phyloP scores from a whole-genome alignment of 1,140 invertebrate genomes.

The Lanistes nyassanus region DNA sequence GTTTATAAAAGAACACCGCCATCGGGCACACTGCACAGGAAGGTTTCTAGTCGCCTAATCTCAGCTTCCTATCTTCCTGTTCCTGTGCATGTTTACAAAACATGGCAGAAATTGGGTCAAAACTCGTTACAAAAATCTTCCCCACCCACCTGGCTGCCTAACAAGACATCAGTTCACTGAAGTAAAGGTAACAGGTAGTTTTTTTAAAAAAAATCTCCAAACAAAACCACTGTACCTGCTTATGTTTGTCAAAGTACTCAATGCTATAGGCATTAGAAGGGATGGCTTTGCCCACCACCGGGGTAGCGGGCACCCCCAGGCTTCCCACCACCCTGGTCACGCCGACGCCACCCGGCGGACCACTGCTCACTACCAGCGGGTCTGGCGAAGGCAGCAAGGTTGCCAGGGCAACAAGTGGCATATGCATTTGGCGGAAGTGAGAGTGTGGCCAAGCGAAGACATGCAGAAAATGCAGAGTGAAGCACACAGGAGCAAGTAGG shows the following conservation, averaged over 20 bases:
- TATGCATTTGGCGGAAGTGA: constrained; percentile 73
- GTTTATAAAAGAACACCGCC: too few species aligned
- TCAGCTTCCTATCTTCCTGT: too few species aligned
- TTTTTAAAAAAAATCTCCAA: neutral
- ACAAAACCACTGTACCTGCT: constrained; percentile 80
- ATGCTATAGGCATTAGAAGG: constrained; percentile 89
- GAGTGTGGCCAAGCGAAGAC: constrained; percentile 72
- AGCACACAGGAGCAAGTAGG: constrained; percentile 30
- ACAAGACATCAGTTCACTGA: too few species aligned
- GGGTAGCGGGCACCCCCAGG: constrained; percentile 34
- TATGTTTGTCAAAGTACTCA: constrained; percentile 93
- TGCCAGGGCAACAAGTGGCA: constrained; percentile 56
- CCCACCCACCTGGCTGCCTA: too few species aligned
- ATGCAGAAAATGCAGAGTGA: constrained; percentile 39
- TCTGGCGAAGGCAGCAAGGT: constrained; percentile 64
- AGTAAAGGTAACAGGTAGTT: too few species aligned
- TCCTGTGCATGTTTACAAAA: too few species aligned
- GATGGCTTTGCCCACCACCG: constrained; percentile 69
- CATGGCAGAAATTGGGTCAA: too few species aligned
- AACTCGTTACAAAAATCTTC: too few species aligned
- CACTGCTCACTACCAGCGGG: constrained; percentile 44
- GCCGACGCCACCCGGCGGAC: constrained; percentile 20
- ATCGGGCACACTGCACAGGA: too few species aligned
- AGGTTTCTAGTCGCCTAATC: too few species aligned
- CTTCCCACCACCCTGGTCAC: constrained; percentile 12